Conservation (phyloP, 92 coral and sea anemone species). For the Chrysogorgia sp. region DNA sequence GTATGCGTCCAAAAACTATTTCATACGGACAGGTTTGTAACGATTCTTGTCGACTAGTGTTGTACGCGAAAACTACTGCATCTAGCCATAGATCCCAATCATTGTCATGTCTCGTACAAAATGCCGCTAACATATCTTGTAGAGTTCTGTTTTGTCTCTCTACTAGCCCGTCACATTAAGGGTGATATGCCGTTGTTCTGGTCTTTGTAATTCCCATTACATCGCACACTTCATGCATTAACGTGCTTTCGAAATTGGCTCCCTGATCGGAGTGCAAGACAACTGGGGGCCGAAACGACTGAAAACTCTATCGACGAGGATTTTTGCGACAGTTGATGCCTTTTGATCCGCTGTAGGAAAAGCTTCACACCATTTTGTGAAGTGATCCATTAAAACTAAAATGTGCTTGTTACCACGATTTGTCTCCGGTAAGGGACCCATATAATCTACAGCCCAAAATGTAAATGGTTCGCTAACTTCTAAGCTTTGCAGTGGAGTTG, state of each 20-base stretch:
- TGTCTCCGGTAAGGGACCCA: conserved; percentile 61
- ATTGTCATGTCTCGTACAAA: conserved; percentile 43
- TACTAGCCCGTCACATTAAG: conserved; percentile 54
- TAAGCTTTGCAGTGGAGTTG: conserved; percentile 44
- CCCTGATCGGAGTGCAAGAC: conserved; percentile 40
- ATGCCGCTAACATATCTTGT: conserved; percentile 57
- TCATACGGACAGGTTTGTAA: conserved; percentile 47
- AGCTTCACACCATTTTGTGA: conserved; percentile 48
- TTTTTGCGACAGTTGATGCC: conserved; percentile 40
- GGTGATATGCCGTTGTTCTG: conserved; percentile 57
- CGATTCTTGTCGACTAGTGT: conserved; percentile 62
- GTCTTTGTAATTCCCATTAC: conserved; percentile 55
- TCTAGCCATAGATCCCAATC: conserved; percentile 63
- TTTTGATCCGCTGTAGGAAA: conserved; percentile 43
- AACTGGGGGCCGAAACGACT: conserved; percentile 27
- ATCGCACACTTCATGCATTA: conserved; percentile 58
- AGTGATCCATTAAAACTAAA: conserved; percentile 54
- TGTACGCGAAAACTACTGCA: conserved; percentile 51
- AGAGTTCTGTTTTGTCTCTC: conserved; percentile 60
- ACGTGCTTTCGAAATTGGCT: conserved; percentile 44
- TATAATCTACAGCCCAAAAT: conserved; percentile 62
- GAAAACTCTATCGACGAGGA: conserved; percentile 41
- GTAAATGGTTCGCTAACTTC: conserved; percentile 61
- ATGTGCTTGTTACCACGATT: conserved; percentile 57
- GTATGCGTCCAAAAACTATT: conserved; percentile 50